Conservation (phyloP, 1,140 invertebrate genomes). For the Aphidius gifuensis region DNA sequence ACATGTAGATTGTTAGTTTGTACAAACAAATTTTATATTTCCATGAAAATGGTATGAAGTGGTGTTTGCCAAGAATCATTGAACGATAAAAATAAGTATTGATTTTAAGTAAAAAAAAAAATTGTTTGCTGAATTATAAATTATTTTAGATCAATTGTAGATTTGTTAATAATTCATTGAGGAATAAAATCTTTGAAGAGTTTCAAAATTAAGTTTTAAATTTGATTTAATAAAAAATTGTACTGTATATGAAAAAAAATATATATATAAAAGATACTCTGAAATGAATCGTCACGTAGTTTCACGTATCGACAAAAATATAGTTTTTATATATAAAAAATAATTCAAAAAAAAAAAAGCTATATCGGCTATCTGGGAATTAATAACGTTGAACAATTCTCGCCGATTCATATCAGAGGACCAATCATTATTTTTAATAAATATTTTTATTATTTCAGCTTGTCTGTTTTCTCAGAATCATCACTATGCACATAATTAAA, state of each 20-base stretch:
- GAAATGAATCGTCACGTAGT: slow-evolving; percentile 16
- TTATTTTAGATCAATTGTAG: neutral
- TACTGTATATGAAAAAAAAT: too few relatives aligned
- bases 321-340: slow-evolving; percentile 35
- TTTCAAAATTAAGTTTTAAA: too few relatives aligned
- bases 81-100: slow-evolving; percentile 13
- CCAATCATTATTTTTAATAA: slow-evolving; percentile 17
- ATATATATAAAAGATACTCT: too few relatives aligned
- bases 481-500: neutral
- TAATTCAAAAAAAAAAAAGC: slow-evolving; percentile 33
- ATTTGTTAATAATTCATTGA: neutral
- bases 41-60: slow-evolving; percentile 1
- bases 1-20: neutral
- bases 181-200: too few relatives aligned
- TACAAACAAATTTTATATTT: slow-evolving; percentile 2
- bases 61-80: slow-evolving; percentile 7
- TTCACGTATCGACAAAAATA: slow-evolving; percentile 31
- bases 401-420: slow-evolving; percentile 25
- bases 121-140: slow-evolving; percentile 7
- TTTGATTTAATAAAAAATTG: too few relatives aligned
- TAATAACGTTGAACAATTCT: slow-evolving; percentile 31
- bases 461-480: slow-evolving; percentile 14
- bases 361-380: slow-evolving; percentile 31
- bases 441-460: neutral
- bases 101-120: slow-evolving; percentile 2